Evolutionary conservation across 2,113 vertebrate species (phyloP).

Genomic region (Bubo bubo): DNA sequence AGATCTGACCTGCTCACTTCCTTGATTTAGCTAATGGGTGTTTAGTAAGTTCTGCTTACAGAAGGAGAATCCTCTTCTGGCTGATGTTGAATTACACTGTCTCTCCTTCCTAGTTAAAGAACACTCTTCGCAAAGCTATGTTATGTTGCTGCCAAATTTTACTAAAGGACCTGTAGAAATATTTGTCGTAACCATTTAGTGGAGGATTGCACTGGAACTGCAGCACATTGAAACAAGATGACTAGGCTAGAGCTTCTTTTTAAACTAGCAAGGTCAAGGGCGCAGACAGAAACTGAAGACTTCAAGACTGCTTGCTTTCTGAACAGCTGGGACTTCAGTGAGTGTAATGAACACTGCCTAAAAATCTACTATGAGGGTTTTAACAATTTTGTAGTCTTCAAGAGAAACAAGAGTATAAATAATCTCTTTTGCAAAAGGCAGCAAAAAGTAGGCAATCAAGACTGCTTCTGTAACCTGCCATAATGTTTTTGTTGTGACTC

Average conservation of each 20-base stretch:
- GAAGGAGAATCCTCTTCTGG: neutral
- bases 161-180: neutral
- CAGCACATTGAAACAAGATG: neutral
- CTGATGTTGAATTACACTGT: neutral
- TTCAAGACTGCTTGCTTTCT: neutral
- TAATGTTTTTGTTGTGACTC: neutral
- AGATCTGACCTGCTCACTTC: neutral
- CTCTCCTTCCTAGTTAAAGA: neutral
- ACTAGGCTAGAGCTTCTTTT: neutral
- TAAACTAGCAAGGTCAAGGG: neutral
- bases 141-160: neutral
- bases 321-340: neutral
- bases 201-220: neutral
- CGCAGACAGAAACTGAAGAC: neutral
- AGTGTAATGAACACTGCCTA: neutral
- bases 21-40: neutral
- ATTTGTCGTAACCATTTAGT: neutral
- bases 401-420: neutral
- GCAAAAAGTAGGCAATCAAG: neutral
- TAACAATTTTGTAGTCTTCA: neutral
- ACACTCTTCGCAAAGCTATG: neutral
- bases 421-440: neutral
- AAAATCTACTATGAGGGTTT: neutral
- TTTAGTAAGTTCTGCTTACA: neutral
- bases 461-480: neutral